Percentiles rank a stretch among this genome's conserved stretches.
phyloP scores from a whole-genome alignment of 1,140 invertebrate genomes.

The Drosophila repleta region DNA sequence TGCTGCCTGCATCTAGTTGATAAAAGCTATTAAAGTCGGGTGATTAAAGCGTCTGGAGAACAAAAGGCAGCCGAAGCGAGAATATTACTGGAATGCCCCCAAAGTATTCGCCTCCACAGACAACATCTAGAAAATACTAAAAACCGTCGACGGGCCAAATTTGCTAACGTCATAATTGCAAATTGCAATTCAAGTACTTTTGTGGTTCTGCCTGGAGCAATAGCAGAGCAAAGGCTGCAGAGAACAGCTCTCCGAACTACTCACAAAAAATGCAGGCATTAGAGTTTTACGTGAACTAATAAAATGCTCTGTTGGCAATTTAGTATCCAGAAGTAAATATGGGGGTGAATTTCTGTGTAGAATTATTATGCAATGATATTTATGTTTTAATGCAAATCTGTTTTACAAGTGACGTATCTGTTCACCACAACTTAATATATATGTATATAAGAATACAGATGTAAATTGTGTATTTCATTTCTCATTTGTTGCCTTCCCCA shows the following conservation, averaged over 20 bases:
- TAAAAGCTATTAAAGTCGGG: conserved; percentile 65
- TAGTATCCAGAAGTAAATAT: too few species aligned
- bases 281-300: too few species aligned
- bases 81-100: conserved; percentile 23
- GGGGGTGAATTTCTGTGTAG: too few species aligned
- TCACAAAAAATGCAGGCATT: too few species aligned
- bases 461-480: neutral
- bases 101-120: neutral
- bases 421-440: neutral
- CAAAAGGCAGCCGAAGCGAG: conserved; percentile 27
- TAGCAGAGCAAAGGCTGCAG: neutral
- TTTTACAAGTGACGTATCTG: neutral
- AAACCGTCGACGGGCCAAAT: conserved; percentile 24
- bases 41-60: conserved; percentile 36
- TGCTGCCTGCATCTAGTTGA: conserved; percentile 30
- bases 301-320: too few species aligned
- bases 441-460: neutral
- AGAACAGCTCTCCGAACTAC: too few species aligned
- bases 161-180: conserved; percentile 36
- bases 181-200: conserved; percentile 28
- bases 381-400: too few species aligned
- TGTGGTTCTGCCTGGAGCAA: conserved; percentile 4
- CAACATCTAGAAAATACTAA: conserved; percentile 23
- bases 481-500: neutral
- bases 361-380: too few species aligned